Conservation (phyloP, 64 coral and sea anemone genomes). For the Stylophora pistillata region DNA sequence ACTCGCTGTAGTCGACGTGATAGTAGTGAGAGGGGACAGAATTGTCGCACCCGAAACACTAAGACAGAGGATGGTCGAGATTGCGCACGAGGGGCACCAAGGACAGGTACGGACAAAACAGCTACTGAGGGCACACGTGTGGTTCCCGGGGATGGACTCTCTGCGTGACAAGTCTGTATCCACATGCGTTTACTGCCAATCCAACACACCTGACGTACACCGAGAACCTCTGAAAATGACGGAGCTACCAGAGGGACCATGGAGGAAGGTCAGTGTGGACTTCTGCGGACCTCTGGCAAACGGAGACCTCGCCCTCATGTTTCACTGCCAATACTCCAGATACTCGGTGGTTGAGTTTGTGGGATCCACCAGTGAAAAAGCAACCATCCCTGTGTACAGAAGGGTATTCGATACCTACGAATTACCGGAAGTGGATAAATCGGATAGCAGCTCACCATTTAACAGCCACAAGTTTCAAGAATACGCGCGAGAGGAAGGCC, state of each 20-base stretch:
- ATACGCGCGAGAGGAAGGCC: conserved; percentile 47
- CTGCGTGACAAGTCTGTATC: no score
- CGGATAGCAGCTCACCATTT: conserved; percentile 66
- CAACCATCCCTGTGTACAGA: not conserved
- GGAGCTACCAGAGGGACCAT: not conserved
- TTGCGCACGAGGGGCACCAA: not conserved
- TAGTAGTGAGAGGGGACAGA: not conserved
- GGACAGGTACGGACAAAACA: not conserved
- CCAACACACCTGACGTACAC: not conserved
- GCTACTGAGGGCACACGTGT: not conserved
- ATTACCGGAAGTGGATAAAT: conserved; percentile 33
- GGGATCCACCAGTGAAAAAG: conserved; percentile 12
- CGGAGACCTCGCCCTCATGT: not conserved
- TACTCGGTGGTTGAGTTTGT: not conserved
- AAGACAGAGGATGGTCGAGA: not conserved
- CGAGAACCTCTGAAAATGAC: conserved; percentile 9
- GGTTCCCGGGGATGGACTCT: not conserved
- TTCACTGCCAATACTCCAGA: not conserved
- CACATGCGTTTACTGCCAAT: not conserved
- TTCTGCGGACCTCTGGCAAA: conserved; percentile 10
- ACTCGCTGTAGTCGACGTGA: not conserved
- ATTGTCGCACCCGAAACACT: not conserved
- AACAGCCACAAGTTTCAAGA: conserved; percentile 35
- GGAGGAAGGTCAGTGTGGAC: conserved; percentile 2
- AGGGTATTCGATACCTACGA: conserved; percentile 52